Evolutionary conservation across 2,113 vertebrate species (phyloP), one percentile per base, ranked within the genome.

Genomic region (Aspidoscelis tigris): DNA sequence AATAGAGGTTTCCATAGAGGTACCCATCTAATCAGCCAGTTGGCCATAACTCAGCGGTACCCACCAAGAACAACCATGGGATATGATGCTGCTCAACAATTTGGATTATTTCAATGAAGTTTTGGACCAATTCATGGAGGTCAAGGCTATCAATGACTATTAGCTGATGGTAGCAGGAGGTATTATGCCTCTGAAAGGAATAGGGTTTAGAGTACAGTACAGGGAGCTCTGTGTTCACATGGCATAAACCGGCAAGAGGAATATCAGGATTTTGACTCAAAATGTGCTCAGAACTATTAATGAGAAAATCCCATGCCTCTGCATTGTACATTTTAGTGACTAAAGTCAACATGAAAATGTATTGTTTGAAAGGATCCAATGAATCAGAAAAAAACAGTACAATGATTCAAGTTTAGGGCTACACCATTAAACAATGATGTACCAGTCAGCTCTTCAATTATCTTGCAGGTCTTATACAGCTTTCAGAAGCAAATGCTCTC

Each of bases 401-500:
- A 0, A 33, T 43, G 24, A 81, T 24, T 7, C 0, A 2, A 1
- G n/a, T 7, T 55, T 58, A 24, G 3, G 2, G 20, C 18, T 58
- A 86, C 3, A 2, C 50, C 11, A 71, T 76, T 1, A 84, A 16
- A 81, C 24, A 76, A 0, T 71, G 6, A 76, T 69, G 21, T 1
- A 16, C 39, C 75, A 55, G 8, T 1, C 33, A 74, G 68, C 0
- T 16, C 55, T 84, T 61, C 79, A 87, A 82, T 66, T 73, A 22
- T 1, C 0, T 10, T 82, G 24, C 14, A 92, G 43, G 84, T 85
- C 8, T 69, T 69, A 76, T 50, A 76, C 44, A 47, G 70, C 68
- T 80, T 89, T 84, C 47, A 89, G 20, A 87, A 39, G 18, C 75
- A 22, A 12, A 74, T 76, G 5, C 0, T 68, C 16, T 65, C 69